Percentiles rank a stretch among this genome's conserved stretches.
These are phyloP conservation scores for Myotis davidii DNA, from an alignment of 2,113 vertebrate species.

Conservation along the genomic window DNA sequence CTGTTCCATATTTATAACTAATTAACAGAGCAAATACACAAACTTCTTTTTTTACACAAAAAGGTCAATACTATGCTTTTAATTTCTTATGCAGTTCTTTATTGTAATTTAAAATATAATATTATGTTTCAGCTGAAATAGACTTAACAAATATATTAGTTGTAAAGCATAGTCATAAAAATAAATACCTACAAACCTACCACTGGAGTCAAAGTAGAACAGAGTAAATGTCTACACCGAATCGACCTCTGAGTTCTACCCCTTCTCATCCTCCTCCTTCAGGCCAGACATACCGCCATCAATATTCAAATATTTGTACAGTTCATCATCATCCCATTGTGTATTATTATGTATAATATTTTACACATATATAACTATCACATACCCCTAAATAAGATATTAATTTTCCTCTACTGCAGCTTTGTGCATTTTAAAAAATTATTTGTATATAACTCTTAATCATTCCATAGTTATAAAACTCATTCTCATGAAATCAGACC, in stretches of 20 bases:
- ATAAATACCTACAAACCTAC: background rate
- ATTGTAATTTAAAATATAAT: background rate
- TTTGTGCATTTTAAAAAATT: background rate
- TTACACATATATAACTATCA: background rate
- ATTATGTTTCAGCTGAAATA: background rate
- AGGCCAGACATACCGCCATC: background rate
- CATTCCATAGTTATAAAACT: background rate
- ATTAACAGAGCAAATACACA: background rate
- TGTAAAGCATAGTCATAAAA: constrained; percentile 11
- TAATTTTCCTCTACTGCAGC: background rate
- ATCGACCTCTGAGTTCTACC: background rate
- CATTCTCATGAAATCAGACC: background rate
- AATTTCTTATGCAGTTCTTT: background rate
- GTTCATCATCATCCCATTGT: background rate
- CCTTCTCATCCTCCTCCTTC: background rate
- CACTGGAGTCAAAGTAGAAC: background rate
- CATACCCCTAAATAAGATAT: background rate
- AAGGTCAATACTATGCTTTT: constrained; percentile 7
- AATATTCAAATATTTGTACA: background rate
- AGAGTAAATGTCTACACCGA: background rate
- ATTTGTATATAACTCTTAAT: background rate
- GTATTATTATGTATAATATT: constrained; percentile 20
- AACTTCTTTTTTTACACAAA: background rate
- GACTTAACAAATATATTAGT: background rate
- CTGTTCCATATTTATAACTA: background rate